Evolutionary conservation across 2,888 invertebrate genomes (phyloP), one percentile per base, ranked within the genome.

Genomic region (Spisula solida): DNA sequence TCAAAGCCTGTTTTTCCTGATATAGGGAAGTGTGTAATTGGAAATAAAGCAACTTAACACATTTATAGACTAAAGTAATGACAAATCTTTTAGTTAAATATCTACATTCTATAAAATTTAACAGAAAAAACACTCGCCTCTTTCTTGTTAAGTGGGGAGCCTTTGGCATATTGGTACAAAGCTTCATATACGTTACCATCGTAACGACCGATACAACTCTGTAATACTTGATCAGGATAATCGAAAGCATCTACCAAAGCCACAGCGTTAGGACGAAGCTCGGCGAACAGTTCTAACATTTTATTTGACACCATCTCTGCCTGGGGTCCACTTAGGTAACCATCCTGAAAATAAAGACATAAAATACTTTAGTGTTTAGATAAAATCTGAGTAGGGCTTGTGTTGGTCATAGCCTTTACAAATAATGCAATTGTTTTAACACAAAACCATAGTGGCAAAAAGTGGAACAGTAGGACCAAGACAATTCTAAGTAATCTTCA

Each of bases 241-340:
- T 99, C 99, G 96, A 99, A 99, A 18, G 98, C 98, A 97, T 99
- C 99, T 0, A 99, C 99, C 34, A 99, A 97, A 0, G 98, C 98
- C 0, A 99, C 98, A 0, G 98, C 99, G 96, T 99, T 98, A 5
- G 98, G 98, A 80, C 99, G 97, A 70, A 99, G 97, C 51, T 97
- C 97, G 0, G 97, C 97, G 88, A 99, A 97, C 60, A 98, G 96
- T 51, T 97, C 97, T 94, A 98, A 98, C 92, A 98, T 97, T 97
- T 98, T 98, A 82, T 96, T 96, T 95, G 98, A 98, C 60, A 98
- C 94, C 25, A 97, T 96, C 85, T 93, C 94, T 12, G 97, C 95
- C 90, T 97, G 96, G 2, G 91, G 82, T 47, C 95, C 90, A 48
- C 95, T 96, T 86, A 97, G 90, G 89, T 97, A 98, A 18, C 98